Evolutionary conservation across 2,113 vertebrate genomes (phyloP), one percentile per base, ranked within the genome.

Genomic region (Colossoma macropomum): DNA sequence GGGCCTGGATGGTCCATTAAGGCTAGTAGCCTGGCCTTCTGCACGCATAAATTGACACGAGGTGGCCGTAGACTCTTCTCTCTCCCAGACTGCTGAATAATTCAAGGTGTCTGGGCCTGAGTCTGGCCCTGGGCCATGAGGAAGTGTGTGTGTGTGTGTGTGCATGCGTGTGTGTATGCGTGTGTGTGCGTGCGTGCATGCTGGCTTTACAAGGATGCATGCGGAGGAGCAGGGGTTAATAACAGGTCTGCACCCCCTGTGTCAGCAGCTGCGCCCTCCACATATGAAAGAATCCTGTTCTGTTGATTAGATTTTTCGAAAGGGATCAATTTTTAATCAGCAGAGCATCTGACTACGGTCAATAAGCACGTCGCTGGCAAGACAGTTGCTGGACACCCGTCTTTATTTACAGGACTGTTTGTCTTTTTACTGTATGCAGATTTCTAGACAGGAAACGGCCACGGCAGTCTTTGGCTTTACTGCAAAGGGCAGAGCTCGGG

Each of bases 281-380:
- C 94, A 90, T 97, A 97, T 96, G 95, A 97, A 97, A 97, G 95
- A 97, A 97, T 97, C 96, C 97, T 96, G 96, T 97, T 97, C 96
- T 91, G 95, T 97, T 99, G 97, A 99, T 98, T 99, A 98, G 97
- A 98, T 98, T 99, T 98, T 99, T 95, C 91, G 94, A 97, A 98
- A 97, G 97, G 97, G 97, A 99, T 99, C 97, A 99, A 99, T 99
- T 99, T 99, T 99, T 99, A 99, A 99, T 99, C 98, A 99, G 96
- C 95, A 94, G 95, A 98, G 97, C 97, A 99, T 97, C 97, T 98
- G 97, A 98, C 96, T 92, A 96, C 95, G 93, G 94, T 98, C 98
- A 95, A 97, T 99, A 97, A 93, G 93, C 90, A 94, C 90, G 91
- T 94, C 90, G 91, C 90, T 91, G 93, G 90, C 92, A 94, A 95